Conservation (phyloP, 2,888 invertebrate species). For the Brassicogethes aeneus region DNA sequence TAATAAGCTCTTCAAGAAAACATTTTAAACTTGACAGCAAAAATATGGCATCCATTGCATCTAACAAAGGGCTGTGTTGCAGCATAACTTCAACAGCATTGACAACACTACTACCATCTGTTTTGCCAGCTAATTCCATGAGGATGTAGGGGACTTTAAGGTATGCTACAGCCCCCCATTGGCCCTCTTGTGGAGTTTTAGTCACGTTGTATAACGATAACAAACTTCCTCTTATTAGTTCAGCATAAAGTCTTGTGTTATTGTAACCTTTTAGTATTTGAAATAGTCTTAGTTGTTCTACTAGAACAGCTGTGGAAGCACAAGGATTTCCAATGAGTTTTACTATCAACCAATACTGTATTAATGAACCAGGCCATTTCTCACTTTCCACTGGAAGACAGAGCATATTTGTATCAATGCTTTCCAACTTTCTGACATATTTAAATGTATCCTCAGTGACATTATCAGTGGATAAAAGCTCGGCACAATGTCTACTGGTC, state of each 20-base stretch:
- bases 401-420: constrained; percentile 26
- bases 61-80: constrained; percentile 74
- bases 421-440: constrained; percentile 26
- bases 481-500: constrained; percentile 53
- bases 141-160: constrained; percentile 81
- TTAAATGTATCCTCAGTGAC: constrained; percentile 23
- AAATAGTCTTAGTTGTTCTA: constrained; percentile 74
- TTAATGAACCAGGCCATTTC: constrained; percentile 30
- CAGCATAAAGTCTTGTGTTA: constrained; percentile 75
- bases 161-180: constrained; percentile 92
- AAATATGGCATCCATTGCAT: constrained; percentile 83
- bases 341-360: constrained; percentile 72
- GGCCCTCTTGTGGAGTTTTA: constrained; percentile 74
- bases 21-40: constrained; percentile 82
- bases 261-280: constrained; percentile 76
- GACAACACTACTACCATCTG: constrained; percentile 45
- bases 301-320: constrained; percentile 70
- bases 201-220: constrained; percentile 83
- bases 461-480: constrained; percentile 48
- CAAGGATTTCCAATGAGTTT: constrained; percentile 80
- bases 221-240: constrained; percentile 81
- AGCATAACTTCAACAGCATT: constrained; percentile 79
- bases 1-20: constrained; percentile 72
- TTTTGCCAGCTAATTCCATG: constrained; percentile 33
- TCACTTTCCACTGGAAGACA: constrained; percentile 26